Percentiles rank a stretch among this genome's conserved stretches.
Evolutionary conservation across 2,888 invertebrate genomes (phyloP).

Genomic region (Trichopria drosophilae): DNA sequence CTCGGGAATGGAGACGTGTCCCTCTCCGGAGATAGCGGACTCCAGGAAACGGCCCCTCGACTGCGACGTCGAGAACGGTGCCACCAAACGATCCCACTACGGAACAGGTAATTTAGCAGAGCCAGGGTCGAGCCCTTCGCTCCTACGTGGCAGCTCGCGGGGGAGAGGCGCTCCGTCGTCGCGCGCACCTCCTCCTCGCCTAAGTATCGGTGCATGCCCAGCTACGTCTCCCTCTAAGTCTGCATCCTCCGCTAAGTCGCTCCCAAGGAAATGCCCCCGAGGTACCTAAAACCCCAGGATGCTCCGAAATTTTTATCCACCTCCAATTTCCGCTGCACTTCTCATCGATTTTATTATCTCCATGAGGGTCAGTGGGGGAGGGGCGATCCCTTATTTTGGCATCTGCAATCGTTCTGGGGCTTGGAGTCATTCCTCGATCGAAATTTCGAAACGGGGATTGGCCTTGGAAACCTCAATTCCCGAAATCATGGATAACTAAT

Average conservation of each 20-base stretch:
- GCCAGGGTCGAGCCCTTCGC: slow-evolving; percentile 21
- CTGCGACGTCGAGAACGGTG: slow-evolving; percentile 84
- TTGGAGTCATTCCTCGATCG: too few species aligned
- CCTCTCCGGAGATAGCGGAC: slow-evolving; percentile 88
- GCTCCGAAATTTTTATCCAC: too few species aligned
- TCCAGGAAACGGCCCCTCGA: slow-evolving; percentile 88
- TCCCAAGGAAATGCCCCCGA: too few species aligned
- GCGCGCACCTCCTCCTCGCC: not conserved
- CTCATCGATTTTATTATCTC: too few species aligned
- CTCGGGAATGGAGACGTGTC: slow-evolving; percentile 91
- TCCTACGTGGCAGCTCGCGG: slow-evolving; percentile 17
- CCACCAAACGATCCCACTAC: slow-evolving; percentile 87
- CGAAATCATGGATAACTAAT: too few species aligned
- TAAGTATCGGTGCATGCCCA: slow-evolving; percentile 18
- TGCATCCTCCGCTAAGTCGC: slow-evolving; percentile 19
- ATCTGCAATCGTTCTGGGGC: too few species aligned
- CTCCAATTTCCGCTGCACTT: too few species aligned
- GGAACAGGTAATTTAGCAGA: slow-evolving; percentile 71
- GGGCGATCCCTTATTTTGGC: too few species aligned
- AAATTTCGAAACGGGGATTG: too few species aligned
- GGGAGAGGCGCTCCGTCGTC: slow-evolving; percentile 8
- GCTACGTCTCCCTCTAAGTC: slow-evolving; percentile 15
- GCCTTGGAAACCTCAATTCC: too few species aligned
- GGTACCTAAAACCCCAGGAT: too few species aligned
- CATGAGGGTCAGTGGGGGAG: too few species aligned